Base-by-base conservation (phyloP, 2,113 vertebrate genomes). In the Pao palembangensis region DNA sequence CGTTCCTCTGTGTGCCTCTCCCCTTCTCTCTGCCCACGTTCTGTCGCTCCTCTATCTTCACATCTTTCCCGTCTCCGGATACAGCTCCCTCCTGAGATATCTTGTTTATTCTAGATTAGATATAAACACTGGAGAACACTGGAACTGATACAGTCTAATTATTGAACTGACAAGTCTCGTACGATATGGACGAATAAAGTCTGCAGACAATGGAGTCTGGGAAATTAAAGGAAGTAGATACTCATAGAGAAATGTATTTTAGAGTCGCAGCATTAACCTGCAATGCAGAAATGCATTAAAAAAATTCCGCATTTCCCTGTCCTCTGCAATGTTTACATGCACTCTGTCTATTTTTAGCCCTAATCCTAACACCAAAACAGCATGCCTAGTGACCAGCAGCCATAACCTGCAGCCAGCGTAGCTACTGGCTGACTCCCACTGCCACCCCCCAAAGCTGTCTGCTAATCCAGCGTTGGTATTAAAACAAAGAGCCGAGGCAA, bases 301-400 rank as follows among this genome's bases (percentile, higher is more conserved):
- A 47, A 11, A 19, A 43, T 50, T 64, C 44, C 12, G 10, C 34
- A 21, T 15, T 21, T 19, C 49, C 31, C 42, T 51, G 31, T 64
- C 50, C 44, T 66, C 43, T 58, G 28, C 25, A 31, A 41, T 16
- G 49, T 15, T 51, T 23, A 75, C 72, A 25, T 41, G 23, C 50
- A 25, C 34, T 34, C 18, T 52, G 5, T 70, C 64, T 79, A 64
- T 85, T 85, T 78, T 74, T 71, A 76, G 58, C 21, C 4, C 64
- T 73, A 79, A 82, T 82, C 76, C 79, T 5, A 16, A 71, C 62
- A 65, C 55, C 53, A 55, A 64, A 68, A 75, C 44, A 78, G 56
- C 3, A 5, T 43, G 55, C 23, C 25, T 21, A 43, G 41, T 18
- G 42, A 55, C 21, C 55, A 68, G 58, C 53, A 11, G 54, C 60